phyloP scores from a whole-genome alignment of 2,888 invertebrate species.

The Neuroscelio doddi region DNA sequence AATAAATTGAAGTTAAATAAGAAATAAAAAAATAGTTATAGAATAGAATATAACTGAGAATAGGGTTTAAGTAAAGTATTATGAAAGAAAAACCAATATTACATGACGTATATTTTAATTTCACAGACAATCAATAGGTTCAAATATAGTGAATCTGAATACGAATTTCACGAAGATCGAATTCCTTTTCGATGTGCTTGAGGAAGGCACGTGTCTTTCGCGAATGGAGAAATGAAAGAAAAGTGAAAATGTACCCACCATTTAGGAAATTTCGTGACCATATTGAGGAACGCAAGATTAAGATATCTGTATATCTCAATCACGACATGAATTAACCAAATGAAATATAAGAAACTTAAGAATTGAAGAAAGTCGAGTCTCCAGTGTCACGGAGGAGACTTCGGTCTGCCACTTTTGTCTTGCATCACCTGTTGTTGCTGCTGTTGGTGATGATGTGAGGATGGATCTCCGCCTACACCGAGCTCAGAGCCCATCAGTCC shows the following conservation, averaged over 20 bases:
- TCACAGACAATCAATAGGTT: constrained; percentile 17
- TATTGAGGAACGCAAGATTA: constrained; percentile 6
- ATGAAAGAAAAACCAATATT: background rate
- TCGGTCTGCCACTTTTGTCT: constrained; percentile 68
- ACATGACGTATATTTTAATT: background rate
- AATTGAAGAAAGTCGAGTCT: constrained; percentile 40
- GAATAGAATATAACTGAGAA: background rate
- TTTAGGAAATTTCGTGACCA: constrained; percentile 14
- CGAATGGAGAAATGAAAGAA: constrained; percentile 32
- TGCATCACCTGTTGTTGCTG: constrained; percentile 67
- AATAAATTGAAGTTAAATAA: constrained; percentile 23
- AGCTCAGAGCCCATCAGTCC: constrained; percentile 65
- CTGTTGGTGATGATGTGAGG: constrained; percentile 66
- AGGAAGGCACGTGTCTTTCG: constrained; percentile 35
- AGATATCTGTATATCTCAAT: background rate
- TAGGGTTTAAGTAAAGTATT: too few species aligned
- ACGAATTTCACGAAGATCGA: constrained; percentile 12
- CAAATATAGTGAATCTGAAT: background rate
- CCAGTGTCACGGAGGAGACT: constrained; percentile 71
- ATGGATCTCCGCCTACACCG: constrained; percentile 62
- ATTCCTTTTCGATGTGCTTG: constrained; percentile 35
- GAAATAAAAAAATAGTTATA: background rate
- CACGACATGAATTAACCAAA: constrained; percentile 20
- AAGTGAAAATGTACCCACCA: constrained; percentile 34
- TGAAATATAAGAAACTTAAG: constrained; percentile 35